A percentile compares a stretch with the other conserved stretches of the same genome.
These are phyloP conservation scores for Drosophila rhopaloa DNA, from an alignment of 1,140 invertebrate species.

Conservation along the genomic window DNA sequence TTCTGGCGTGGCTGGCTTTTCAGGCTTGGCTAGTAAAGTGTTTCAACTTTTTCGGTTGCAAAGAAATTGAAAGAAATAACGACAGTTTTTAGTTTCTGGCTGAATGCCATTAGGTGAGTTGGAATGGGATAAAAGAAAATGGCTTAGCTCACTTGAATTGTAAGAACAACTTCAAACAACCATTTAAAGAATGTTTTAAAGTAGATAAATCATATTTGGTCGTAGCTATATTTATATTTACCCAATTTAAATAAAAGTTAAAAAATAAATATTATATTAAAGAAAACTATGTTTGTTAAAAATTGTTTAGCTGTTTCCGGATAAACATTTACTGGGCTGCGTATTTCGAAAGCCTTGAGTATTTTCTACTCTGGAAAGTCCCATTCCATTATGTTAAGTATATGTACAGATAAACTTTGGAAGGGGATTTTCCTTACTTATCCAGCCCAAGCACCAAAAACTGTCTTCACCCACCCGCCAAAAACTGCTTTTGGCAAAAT, in stretches of 20 bases:
- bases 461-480: constrained; percentile 9
- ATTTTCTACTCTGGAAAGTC: constrained; percentile 1
- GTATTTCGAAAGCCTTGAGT: too few species aligned
- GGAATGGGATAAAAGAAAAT: not conserved
- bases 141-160: constrained; percentile 6
- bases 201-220: too few species aligned
- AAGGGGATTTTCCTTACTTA: constrained; percentile 1
- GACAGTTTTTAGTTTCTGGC: constrained; percentile 39
- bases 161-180: not conserved
- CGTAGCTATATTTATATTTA: not conserved
- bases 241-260: too few species aligned
- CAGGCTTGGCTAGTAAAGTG: constrained; percentile 17
- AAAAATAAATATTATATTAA: too few species aligned
- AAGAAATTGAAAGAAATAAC: constrained; percentile 29
- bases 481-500: constrained; percentile 57
- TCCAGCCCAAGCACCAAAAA: not conserved
- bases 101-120: constrained; percentile 7
- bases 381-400: constrained; percentile 13
- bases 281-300: too few species aligned
- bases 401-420: constrained; percentile 20
- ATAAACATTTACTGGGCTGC: too few species aligned
- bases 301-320: too few species aligned
- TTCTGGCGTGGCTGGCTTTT: constrained; percentile 29
- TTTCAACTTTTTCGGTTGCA: constrained; percentile 3
- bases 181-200: not conserved